Base-by-base conservation (phyloP, 2,888 invertebrate genomes). In the Agrochola circellaris region DNA sequence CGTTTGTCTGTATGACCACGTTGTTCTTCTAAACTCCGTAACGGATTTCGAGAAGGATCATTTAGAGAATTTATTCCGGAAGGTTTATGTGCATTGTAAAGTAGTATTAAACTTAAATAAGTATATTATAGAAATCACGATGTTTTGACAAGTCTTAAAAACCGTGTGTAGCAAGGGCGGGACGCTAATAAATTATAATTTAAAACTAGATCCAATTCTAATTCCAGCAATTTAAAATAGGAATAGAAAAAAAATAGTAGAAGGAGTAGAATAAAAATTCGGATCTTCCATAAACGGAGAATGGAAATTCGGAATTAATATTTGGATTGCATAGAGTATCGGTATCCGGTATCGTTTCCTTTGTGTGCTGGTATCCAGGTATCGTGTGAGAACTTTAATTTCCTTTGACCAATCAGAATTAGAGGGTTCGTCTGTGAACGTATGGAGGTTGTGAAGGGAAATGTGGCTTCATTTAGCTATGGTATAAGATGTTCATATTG, bases 261-360 rank as follows among this genome's bases (percentile, higher is more conserved):
- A n/a, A n/a, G 67, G 76, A 82, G 45, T 65, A 70, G 76, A 89
- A 88, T 87, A 90, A 90, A 90, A 81, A 79, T 58, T 82, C 74
- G 58, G 62, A 73, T 83, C 42, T 38, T 73, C 87, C 88, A 89
- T 90, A 88, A 88, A 85, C 86, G 84, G 85, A 67, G 69, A 87
- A 87, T 86, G 90, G 89, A 92, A 93, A 94, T 94, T 93, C 92
- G 77, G 94, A 93, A 94, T 94, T 94, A 94, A 94, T 93, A 93
- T 93, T 93, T 93, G 89, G 73, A 83, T 80, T 88, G 79, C 80
- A 81, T 79, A 42, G 81, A 78, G 75, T 87, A 85, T 86, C 85
- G 78, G 87, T 89, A 88, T 89, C 87, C 74, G 83, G 81, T 86
- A 89, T 85, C 83, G 80, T 78, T 89, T 90, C 92, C 93, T 93